Conservation (phyloP, 2,797 vertebrate species). For the Takifugu ocellatus region DNA sequence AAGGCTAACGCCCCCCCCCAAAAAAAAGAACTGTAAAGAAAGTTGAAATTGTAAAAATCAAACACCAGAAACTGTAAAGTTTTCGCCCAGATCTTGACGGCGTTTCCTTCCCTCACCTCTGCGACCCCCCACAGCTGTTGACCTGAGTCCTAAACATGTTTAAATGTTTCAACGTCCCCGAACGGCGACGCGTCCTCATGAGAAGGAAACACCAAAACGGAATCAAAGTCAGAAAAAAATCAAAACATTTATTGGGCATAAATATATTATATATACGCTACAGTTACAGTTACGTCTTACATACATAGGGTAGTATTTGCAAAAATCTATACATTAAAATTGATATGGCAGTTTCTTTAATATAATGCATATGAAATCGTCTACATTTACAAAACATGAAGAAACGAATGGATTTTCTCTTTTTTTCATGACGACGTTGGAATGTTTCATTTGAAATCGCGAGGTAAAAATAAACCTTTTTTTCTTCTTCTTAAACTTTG, state of each 20-base stretch:
- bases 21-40: no score
- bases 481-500: slow-evolving; percentile 38
- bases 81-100: no score
- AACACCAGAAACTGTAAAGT: no score
- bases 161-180: no score
- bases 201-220: slow-evolving; percentile 30
- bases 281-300: slow-evolving; percentile 99
- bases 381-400: slow-evolving; percentile 99
- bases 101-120: no score
- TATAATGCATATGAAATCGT: slow-evolving; percentile 99
- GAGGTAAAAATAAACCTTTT: slow-evolving; percentile 89
- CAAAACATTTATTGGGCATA: slow-evolving; percentile 99
- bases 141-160: no score
- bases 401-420: slow-evolving; percentile 76
- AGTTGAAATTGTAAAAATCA: no score
- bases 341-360: slow-evolving; percentile 99
- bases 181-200: not conserved
- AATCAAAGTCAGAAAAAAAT: slow-evolving; percentile 86
- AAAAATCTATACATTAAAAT: slow-evolving; percentile 99
- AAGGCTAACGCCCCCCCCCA: no score
- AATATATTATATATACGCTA: slow-evolving; percentile 99
- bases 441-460: slow-evolving; percentile 90
- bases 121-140: no score
- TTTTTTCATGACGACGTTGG: slow-evolving; percentile 91
- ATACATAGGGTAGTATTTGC: slow-evolving; percentile 99